Evolutionary conservation across 2,797 vertebrate genomes (phyloP).

Genomic region (Apodemus agrarius): DNA sequence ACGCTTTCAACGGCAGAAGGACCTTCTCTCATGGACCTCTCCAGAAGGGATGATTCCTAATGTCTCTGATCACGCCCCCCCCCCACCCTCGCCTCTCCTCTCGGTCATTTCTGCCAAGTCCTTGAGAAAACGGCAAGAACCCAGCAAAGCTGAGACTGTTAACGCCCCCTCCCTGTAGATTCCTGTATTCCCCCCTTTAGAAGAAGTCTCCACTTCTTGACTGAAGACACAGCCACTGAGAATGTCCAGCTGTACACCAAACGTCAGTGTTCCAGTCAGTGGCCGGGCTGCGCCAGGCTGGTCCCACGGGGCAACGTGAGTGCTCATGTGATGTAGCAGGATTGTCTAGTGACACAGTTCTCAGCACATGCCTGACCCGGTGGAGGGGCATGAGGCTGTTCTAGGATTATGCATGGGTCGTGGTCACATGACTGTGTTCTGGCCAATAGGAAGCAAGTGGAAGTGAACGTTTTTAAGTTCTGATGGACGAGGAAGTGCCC

Average conservation of each 20-base stretch:
- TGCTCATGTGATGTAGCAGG: background rate
- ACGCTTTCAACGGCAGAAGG: background rate
- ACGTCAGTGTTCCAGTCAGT: background rate
- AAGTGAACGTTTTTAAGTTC: background rate
- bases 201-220: background rate
- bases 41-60: background rate
- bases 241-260: background rate
- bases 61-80: background rate
- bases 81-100: too few species aligned
- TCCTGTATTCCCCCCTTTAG: background rate
- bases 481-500: background rate
- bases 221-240: background rate
- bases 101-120: background rate
- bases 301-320: background rate
- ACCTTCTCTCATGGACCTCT: background rate
- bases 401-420: background rate
- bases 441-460: background rate
- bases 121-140: background rate
- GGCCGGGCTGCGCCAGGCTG: background rate
- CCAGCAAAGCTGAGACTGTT: background rate
- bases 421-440: background rate
- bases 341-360: background rate
- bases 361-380: too few species aligned
- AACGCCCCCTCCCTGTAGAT: background rate
- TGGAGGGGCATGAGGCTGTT: background rate